Evolutionary conservation across 2,113 vertebrate species (phyloP), one percentile per base, ranked within the genome.

Genomic region (Illadopsis cleaveri): DNA sequence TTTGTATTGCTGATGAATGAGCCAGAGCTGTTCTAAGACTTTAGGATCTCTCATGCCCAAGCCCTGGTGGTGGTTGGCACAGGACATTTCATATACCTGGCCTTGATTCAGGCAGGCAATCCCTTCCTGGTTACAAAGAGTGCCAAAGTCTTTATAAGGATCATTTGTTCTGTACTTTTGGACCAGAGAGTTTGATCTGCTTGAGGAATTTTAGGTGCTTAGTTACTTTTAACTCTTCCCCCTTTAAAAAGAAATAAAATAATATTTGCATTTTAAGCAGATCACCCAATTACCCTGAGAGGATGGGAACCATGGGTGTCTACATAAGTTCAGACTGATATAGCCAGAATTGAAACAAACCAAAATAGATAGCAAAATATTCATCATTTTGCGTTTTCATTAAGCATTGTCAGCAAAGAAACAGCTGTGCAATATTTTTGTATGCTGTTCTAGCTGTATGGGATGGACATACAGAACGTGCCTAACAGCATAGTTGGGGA

Each of bases 351-450:
- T 3, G 40, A 87, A 89, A 38, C 12, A 89, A 86, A 82, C 4
- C 45, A 75, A 81, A 93, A 65, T 44, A 89, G 65, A 78, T 0
- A 0, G 51, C 37, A 77, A 69, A 77, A 62, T 45, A 68, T 50
- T 78, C 16, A 65, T 40, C 27, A 42, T 80, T 84, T 93, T 79
- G 33, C 17, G 8, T 76, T 66, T 73, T 78, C 47, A 44, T 83
- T 45, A 87, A 53, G 54, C 50, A 58, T 51, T 53, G 47, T 51
- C 71, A 38, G 53, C 33, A 58, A 76, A 86, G 60, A 92, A 87
- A 42, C 50, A 90, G 37, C 35, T 88, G 77, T 82, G 54, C 24
- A 60, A 69, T 57, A n/a, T 65, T 88, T 93, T 75, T 73, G 24
- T 33, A 58, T 78, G 66, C 37, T 72, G 48, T 40, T 90, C 38